Evolutionary conservation across 2,888 invertebrate genomes (phyloP).

Genomic region (Cordylochernes scorpioides): DNA sequence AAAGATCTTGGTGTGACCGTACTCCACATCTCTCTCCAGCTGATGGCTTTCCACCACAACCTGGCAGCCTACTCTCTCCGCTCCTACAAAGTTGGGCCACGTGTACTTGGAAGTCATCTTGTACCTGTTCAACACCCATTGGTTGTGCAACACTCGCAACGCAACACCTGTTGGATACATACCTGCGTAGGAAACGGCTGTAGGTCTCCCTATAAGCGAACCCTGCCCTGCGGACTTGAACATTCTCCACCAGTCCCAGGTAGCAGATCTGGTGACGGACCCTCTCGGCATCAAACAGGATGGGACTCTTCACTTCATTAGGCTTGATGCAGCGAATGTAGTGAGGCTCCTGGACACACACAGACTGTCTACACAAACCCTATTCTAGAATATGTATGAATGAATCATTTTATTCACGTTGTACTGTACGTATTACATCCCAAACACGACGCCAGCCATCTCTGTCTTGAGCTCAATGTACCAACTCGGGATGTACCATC

Average conservation of each 20-base stretch:
- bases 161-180: too few species aligned
- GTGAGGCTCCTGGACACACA: constrained; percentile 40
- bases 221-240: constrained; percentile 76
- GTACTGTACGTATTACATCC: too few species aligned
- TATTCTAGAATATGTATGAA: too few species aligned
- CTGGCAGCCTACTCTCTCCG: constrained; percentile 53
- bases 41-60: constrained; percentile 54
- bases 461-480: too few species aligned
- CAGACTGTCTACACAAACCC: not conserved
- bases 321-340: constrained; percentile 93
- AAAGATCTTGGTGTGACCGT: constrained; percentile 84
- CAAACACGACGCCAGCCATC: too few species aligned
- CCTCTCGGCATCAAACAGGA: constrained; percentile 54
- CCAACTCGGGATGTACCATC: too few species aligned
- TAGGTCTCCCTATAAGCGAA: constrained; percentile 82
- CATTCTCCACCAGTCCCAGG: constrained; percentile 75
- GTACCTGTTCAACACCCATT: constrained; percentile 40
- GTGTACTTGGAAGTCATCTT: constrained; percentile 87
- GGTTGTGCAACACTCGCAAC: too few species aligned
- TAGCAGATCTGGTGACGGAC: constrained; percentile 34
- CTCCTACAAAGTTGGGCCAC: constrained; percentile 78
- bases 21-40: constrained; percentile 56
- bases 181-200: constrained; percentile 63
- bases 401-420: too few species aligned
- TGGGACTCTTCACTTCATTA: constrained; percentile 68